Conservation (phyloP, 2,113 vertebrate species). For the Struthidea cinerea region DNA sequence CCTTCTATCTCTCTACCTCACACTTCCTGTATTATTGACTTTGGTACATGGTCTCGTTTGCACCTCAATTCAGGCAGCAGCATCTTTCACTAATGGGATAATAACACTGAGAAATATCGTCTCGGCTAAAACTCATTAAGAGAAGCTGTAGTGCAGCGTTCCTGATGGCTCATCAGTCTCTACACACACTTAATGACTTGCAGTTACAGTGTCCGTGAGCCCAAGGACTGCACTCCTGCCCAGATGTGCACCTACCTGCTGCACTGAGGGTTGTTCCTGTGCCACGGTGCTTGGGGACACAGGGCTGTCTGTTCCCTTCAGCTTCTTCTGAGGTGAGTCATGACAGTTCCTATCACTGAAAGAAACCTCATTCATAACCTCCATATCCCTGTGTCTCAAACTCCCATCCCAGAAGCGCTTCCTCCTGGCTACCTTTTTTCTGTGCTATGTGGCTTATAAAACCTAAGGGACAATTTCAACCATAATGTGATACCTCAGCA, state of each 20-base stretch:
- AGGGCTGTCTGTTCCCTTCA: not conserved
- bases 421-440: not conserved
- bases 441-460: not conserved
- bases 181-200: not conserved
- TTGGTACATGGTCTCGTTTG: fast-evolving
- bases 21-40: not conserved
- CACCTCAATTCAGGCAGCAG: not conserved
- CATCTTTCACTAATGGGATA: not conserved
- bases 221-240: not conserved
- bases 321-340: not conserved
- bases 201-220: not conserved
- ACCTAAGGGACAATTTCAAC: not conserved
- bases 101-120: not conserved
- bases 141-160: not conserved
- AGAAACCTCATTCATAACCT: not conserved
- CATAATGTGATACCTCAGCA: not conserved
- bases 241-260: not conserved
- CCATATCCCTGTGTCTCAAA: not conserved
- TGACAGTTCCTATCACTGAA: not conserved
- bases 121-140: not conserved
- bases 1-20: not conserved
- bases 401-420: not conserved
- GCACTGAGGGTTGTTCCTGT: fast-evolving
- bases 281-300: fast-evolving
- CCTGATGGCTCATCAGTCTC: not conserved